Conservation (phyloP, 2,113 vertebrate genomes). For the Eretmochelys imbricata region DNA sequence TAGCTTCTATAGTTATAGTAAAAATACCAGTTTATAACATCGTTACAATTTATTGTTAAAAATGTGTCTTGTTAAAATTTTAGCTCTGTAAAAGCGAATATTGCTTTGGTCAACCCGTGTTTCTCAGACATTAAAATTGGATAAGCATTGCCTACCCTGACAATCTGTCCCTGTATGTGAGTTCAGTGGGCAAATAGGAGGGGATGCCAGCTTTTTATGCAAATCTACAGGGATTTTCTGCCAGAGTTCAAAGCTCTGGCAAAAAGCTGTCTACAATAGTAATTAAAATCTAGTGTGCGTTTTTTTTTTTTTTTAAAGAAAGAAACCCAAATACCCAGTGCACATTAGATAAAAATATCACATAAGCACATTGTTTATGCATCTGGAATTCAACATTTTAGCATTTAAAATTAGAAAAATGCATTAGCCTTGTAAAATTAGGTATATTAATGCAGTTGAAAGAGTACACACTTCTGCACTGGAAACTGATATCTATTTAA, state of each 20-base stretch:
- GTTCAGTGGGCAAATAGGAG: constrained; percentile 67
- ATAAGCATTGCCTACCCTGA: constrained; percentile 55
- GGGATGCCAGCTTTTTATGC: constrained; percentile 59
- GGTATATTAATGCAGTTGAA: constrained; percentile 14
- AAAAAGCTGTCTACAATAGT: constrained; percentile 57
- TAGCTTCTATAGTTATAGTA: neutral
- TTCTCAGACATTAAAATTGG: constrained; percentile 63
- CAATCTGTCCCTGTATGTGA: constrained; percentile 64
- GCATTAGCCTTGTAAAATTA: constrained; percentile 2
- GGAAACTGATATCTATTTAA: constrained; percentile 67
- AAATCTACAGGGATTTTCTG: constrained; percentile 67
- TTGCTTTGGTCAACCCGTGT: constrained; percentile 48
- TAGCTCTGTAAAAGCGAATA: constrained; percentile 25
- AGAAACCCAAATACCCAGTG: neutral
- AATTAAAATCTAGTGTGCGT: constrained; percentile 53
- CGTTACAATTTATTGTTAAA: neutral
- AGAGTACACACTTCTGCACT: constrained; percentile 21
- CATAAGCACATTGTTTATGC: neutral
- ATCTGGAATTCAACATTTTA: constrained; percentile 12
- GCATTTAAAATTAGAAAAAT: constrained; percentile 21
- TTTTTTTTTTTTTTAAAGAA: constrained; percentile 18
- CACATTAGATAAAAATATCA: neutral
- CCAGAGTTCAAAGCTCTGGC: constrained; percentile 57
- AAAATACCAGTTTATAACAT: constrained; percentile 3
- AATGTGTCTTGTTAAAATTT: neutral